phyloP scores from a whole-genome alignment of 1,140 invertebrate genomes.

The Orius insidiosus region DNA sequence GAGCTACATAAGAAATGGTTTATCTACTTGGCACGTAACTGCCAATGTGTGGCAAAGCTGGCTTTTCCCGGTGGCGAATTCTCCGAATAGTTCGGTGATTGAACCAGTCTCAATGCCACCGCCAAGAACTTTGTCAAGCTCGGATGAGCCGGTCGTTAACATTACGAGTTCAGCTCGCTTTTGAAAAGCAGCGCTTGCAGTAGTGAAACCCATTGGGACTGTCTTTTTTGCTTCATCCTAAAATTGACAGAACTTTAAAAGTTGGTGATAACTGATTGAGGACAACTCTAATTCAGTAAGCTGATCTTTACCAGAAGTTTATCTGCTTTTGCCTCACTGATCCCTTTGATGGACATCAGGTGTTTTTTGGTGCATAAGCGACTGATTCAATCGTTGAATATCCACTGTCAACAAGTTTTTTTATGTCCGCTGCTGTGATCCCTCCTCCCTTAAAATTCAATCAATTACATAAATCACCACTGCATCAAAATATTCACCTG shows the following conservation, averaged over 20 bases:
- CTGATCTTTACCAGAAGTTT: conserved; percentile 78
- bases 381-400: conserved; percentile 90
- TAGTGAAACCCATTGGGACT: conserved; percentile 95
- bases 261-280: no score
- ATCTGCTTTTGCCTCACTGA: conserved; percentile 94
- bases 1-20: no score
- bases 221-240: conserved; percentile 75
- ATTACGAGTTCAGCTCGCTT: conserved; percentile 81
- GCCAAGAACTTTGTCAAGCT: conserved; percentile 81
- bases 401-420: conserved; percentile 70
- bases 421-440: conserved; percentile 76
- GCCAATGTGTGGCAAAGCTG: conserved; percentile 95
- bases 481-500: no score
- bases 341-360: conserved; percentile 81
- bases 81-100: conserved; percentile 99
- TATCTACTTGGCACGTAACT: conserved; percentile 88
- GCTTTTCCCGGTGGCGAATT: conserved; percentile 96
- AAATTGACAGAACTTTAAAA: no score
- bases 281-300: no score
- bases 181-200: conserved; percentile 88
- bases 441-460: conserved; percentile 30
- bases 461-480: no score
- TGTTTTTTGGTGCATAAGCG: conserved; percentile 89
- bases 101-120: conserved; percentile 97
- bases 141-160: conserved; percentile 83